Conservation (phyloP, 1,140 invertebrate genomes). For the Cydia pomonella region DNA sequence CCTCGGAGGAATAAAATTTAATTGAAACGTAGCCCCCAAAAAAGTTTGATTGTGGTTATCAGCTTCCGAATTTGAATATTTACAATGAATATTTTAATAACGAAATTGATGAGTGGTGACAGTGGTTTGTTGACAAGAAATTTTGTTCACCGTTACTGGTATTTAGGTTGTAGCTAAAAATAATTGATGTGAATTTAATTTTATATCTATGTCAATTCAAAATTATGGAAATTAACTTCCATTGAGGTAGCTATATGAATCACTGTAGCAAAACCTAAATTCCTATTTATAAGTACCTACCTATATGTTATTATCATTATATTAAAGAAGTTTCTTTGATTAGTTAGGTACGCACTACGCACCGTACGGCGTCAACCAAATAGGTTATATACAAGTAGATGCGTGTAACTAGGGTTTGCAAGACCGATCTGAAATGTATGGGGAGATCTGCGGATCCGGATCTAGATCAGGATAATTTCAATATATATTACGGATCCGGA, state of each 20-base stretch:
- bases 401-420: no score
- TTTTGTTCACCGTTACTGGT: conserved; percentile 7
- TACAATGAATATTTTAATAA: conserved; percentile 60
- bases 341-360: neutral
- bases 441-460: no score
- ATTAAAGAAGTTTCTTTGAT: neutral
- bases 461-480: no score
- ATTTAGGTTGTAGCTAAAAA: neutral
- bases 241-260: conserved; percentile 9
- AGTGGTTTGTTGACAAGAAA: conserved; percentile 44
- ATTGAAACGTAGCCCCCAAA: conserved; percentile 77
- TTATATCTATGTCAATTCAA: neutral
- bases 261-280: neutral
- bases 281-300: neutral
- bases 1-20: conserved; percentile 78
- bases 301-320: neutral
- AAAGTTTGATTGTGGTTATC: conserved; percentile 77
- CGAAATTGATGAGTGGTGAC: conserved; percentile 46
- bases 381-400: no score
- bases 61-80: conserved; percentile 79
- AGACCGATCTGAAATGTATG: no score
- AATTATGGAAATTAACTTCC: neutral
- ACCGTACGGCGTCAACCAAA: no score
- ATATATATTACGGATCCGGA: no score
- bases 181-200: neutral